These are phyloP conservation scores for Podargus strigoides DNA, from an alignment of 2,797 vertebrate species.

Conservation along the genomic window DNA sequence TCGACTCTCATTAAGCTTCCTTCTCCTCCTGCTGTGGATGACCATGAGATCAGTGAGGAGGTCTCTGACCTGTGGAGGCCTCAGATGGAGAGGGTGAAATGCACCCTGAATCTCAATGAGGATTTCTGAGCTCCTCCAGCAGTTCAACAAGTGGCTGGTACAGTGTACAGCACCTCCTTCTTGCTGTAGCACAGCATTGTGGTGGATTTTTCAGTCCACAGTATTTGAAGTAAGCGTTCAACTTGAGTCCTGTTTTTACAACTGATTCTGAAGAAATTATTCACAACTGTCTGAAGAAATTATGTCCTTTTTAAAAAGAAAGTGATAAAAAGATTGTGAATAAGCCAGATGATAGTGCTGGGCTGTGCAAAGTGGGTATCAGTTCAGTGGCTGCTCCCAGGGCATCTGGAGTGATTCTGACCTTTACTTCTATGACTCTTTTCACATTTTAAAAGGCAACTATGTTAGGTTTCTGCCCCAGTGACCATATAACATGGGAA, in stretches of 20 bases:
- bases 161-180: background rate
- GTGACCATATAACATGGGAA: accelerated
- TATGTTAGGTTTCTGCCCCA: background rate
- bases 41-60: background rate
- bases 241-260: background rate
- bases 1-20: background rate
- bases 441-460: background rate
- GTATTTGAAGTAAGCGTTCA: background rate
- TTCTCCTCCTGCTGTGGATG: background rate
- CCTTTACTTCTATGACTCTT: background rate
- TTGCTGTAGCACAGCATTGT: background rate
- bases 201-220: background rate
- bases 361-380: accelerated
- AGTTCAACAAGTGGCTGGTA: background rate
- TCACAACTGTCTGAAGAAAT: no score
- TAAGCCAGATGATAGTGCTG: background rate
- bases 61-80: background rate
- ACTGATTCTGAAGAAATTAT: background rate
- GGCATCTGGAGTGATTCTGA: background rate
- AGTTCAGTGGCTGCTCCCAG: background rate
- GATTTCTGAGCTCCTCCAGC: background rate
- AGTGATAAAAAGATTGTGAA: background rate
- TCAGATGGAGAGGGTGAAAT: background rate
- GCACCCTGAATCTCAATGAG: background rate
- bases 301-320: background rate